Evolutionary conservation across 2,113 vertebrate species (phyloP).

Genomic region (Phrynocephalus versicolor): DNA sequence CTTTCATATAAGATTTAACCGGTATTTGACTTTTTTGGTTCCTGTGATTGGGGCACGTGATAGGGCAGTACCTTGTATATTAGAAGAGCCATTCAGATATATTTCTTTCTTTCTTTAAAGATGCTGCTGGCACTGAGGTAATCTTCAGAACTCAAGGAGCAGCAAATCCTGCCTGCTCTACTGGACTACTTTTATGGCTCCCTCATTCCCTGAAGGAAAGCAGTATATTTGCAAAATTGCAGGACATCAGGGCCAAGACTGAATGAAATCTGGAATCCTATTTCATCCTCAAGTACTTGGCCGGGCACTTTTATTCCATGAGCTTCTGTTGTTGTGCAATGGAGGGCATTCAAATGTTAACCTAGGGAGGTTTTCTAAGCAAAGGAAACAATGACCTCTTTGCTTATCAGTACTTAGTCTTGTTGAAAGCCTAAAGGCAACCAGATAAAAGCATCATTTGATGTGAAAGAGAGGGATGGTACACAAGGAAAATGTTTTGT

Average conservation of each 20-base stretch:
- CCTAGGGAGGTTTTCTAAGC: not conserved
- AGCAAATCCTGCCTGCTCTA: not conserved
- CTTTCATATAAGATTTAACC: not conserved
- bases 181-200: too few species aligned
- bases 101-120: not conserved
- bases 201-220: not conserved
- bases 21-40: not conserved
- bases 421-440: not conserved
- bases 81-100: not conserved
- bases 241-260: not conserved
- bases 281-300: not conserved
- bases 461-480: too few species aligned
- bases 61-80: not conserved
- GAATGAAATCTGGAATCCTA: not conserved
- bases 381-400: not conserved
- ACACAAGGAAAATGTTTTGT: too few species aligned
- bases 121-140: not conserved
- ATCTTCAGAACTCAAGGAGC: not conserved
- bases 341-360: not conserved
- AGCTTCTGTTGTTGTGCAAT: not conserved
- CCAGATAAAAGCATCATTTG: too few species aligned
- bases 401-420: not conserved
- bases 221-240: not conserved
- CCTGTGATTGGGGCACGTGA: not conserved
- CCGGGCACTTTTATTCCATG: not conserved